Conservation (phyloP, 2,113 vertebrate species). For the Anhinga rufa region DNA sequence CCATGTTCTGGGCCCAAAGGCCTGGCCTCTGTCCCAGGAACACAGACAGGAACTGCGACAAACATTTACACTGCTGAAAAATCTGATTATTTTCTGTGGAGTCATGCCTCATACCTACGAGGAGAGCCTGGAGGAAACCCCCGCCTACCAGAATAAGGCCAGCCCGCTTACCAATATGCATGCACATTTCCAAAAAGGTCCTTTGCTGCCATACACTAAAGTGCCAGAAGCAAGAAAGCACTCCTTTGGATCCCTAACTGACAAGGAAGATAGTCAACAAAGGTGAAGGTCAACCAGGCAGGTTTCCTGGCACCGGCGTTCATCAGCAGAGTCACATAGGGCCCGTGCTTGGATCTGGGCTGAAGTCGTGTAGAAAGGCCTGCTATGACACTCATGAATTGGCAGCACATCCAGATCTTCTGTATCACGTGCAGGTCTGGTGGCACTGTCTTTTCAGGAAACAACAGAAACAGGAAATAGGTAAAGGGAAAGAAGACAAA, state of each 20-base stretch:
- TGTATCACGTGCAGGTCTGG: background rate
- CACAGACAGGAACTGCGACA: fast-evolving
- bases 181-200: fast-evolving
- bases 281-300: background rate
- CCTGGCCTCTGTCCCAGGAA: background rate
- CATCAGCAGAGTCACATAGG: background rate
- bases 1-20: background rate
- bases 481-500: background rate
- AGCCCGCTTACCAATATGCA: background rate
- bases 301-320: background rate
- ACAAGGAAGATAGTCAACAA: background rate
- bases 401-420: constrained; percentile 22
- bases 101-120: background rate
- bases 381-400: background rate
- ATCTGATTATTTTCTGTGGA: background rate
- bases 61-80: background rate
- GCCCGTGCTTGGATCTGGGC: background rate
- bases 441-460: background rate
- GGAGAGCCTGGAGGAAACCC: background rate
- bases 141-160: background rate
- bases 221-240: background rate
- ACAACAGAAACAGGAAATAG: constrained; percentile 14
- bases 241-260: background rate
- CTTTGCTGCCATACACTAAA: background rate
- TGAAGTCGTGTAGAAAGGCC: background rate